Base-by-base conservation (phyloP, 2,113 vertebrate species). In the Neopipo cinnamomea region DNA sequence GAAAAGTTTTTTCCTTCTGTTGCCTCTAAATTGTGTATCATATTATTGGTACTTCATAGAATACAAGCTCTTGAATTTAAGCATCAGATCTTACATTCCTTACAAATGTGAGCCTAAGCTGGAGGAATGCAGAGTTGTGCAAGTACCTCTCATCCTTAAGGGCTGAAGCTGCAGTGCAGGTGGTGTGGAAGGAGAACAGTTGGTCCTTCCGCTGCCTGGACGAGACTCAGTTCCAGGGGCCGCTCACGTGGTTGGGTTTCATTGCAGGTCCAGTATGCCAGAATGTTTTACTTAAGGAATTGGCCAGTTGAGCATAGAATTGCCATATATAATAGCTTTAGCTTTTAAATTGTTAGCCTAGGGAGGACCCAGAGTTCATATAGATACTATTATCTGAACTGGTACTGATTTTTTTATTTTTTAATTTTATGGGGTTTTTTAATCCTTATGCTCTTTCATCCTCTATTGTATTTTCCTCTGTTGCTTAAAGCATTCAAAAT, bases 11-110 rank as follows among this genome's bases (percentile, higher is more conserved):
- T 94, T 86, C 14, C 25, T 66, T 81, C 80, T 77, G 1, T 12
- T 49, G 39, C 66, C n/a, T 90, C 39, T 78, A 72, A 81, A 81
- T 37, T 9, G 17, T 65, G 10, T 47, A 15, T 91, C 10, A 16
- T 85, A 23, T 82, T 52, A 39, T 33, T 88, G 53, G 27, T 59
- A 70, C 85, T 92, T 91, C 59, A 61, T 65, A 85, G 62, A 92
- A 52, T 30, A 77, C 0, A 0, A 85, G 42, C 24, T 55, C 85
- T 91, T 95, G 89, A 63, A 82, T 94, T 91, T 35, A 91, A 56
- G 52, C 63, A 49, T 92, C 41, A 59, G 5, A 2, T 72, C 27
- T 93, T 72, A 85, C 70, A 5, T 63, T 46, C 52, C 41, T 82
- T 74, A 31, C 8, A 23, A 74, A 30, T 39, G 44, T 74, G 74